A percentile compares a stretch with the other conserved stretches of the same genome.
These are phyloP conservation scores for Calliopsis andreniformis DNA, from an alignment of 1,140 invertebrate species.

Conservation along the genomic window DNA sequence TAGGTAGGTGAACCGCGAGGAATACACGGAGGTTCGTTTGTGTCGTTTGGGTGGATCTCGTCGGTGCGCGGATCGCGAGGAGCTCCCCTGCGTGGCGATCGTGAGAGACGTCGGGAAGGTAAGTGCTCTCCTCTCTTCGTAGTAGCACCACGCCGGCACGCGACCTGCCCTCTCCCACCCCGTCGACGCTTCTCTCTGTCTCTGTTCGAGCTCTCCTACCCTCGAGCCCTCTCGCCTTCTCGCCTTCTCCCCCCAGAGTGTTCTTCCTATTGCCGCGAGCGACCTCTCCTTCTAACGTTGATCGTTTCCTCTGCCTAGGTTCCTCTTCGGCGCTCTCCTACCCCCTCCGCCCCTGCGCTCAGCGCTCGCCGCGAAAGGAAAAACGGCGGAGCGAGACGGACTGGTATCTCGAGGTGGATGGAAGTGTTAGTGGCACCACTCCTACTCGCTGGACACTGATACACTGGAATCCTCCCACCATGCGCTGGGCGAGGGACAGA, in stretches of 20 bases:
- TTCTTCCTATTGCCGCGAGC: constrained; percentile 49
- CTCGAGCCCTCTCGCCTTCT: no score
- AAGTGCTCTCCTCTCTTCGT: constrained; percentile 73
- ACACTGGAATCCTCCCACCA: constrained; percentile 72
- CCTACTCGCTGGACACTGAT: constrained; percentile 61
- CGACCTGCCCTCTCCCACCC: constrained; percentile 76
- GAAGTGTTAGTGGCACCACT: constrained; percentile 58
- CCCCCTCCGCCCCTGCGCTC: constrained; percentile 30
- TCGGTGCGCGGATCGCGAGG: constrained; percentile 52
- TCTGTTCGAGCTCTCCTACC: no score
- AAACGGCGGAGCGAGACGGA: constrained; percentile 18
- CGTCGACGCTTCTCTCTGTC: constrained; percentile 11
- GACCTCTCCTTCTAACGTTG: constrained; percentile 47
- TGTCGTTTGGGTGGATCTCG: constrained; percentile 12
- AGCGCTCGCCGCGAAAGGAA: constrained; percentile 17
- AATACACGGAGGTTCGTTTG: constrained; percentile 42
- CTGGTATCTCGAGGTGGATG: constrained; percentile 20
- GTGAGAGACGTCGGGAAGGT: constrained; percentile 75
- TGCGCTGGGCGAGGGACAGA: constrained; percentile 1
- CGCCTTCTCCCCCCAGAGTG: constrained; percentile 20
- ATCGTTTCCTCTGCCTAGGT: constrained; percentile 52
- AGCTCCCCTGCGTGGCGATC: constrained; percentile 68
- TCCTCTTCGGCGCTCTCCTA: constrained; percentile 47
- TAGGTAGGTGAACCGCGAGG: constrained; percentile 70
- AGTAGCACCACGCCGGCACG: constrained; percentile 79